Evolutionary conservation across 2,797 vertebrate genomes (phyloP), one percentile per base, ranked within the genome.

Genomic region (Chrysocyon brachyurus): DNA sequence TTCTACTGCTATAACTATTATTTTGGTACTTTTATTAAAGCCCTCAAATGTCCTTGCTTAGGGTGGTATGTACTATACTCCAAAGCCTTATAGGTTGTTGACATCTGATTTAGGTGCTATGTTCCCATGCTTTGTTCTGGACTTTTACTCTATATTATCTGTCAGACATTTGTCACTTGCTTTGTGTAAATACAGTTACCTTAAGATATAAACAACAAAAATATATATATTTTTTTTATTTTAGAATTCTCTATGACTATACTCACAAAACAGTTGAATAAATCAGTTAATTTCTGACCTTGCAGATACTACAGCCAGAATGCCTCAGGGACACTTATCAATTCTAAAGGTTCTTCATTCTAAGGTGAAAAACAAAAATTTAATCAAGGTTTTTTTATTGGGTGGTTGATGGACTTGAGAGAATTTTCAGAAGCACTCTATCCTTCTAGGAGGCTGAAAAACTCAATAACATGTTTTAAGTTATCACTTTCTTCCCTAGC

Each of bases 291-390:
- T 87, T 90, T 92, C 36, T 87, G 40, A 68, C 49, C 54, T 96
- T 92, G 21, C 3, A 33, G 17, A 90, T 68, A n/a, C 2, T 73
- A 1, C 17, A 75, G 24, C 59, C 33, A 28, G 8, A 8, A 82
- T 68, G 54, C 14, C 16, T 63, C 16, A 70, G 77, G 96, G 28
- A 63, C 31, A 88, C 3, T 46, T 52, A 75, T 17, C 15, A 72
- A 52, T 82, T 97, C 52, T 79, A 19, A 92, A 36, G 12, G 56
- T 87, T 96, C 75, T 87, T 93, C 28, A 91, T 75, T 87, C 7
- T 68, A 87, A 91, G 14, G 12, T 82, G 14, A 66, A 66, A 70
- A 96, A 94, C 61, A 26, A 92, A 97, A 96, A 73, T 63, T 49
- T 96, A 95, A 92, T 90, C 36, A 89, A 57, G 4, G 40, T 1